A percentile compares a stretch with the other conserved stretches of the same genome.
Conservation (phyloP, 2,797 vertebrate genomes). For the Capromys pilorides region DNA sequence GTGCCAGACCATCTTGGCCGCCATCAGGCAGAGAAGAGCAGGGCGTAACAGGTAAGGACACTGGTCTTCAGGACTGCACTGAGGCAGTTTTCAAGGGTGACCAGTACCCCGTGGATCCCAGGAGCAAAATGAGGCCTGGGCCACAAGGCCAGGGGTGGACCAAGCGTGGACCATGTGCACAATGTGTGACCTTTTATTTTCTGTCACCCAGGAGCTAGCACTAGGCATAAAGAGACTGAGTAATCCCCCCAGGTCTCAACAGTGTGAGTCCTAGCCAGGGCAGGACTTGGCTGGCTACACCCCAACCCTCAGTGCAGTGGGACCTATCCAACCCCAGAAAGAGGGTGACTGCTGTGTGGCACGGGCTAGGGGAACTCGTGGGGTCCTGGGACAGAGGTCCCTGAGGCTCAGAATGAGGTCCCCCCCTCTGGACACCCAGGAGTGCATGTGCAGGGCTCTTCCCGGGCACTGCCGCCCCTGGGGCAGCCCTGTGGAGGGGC, state of each 20-base stretch:
- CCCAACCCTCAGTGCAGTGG: neutral
- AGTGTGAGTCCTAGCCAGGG: neutral
- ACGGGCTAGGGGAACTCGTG: neutral
- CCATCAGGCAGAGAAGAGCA: neutral
- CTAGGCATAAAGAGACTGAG: neutral
- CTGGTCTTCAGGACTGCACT: fast-evolving
- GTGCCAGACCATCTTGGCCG: neutral
- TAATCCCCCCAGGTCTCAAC: neutral
- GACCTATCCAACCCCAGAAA: neutral
- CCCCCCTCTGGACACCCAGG: no score
- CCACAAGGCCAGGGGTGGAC: neutral
- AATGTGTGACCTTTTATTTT: neutral
- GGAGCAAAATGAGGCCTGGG: neutral
- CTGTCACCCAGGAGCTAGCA: neutral
- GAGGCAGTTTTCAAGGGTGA: neutral
- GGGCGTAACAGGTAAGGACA: neutral
- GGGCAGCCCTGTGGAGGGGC: neutral
- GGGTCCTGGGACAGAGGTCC: neutral
- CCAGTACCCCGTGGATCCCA: neutral
- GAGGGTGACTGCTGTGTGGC: fast-evolving
- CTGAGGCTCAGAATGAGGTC: no score
- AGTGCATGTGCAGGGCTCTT: neutral
- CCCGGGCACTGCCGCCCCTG: no score
- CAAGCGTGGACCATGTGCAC: fast-evolving
- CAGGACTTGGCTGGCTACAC: no score